These are phyloP conservation scores for Galago senegalensis DNA, from an alignment of 2,797 vertebrate genomes.

Conservation along the genomic window DNA sequence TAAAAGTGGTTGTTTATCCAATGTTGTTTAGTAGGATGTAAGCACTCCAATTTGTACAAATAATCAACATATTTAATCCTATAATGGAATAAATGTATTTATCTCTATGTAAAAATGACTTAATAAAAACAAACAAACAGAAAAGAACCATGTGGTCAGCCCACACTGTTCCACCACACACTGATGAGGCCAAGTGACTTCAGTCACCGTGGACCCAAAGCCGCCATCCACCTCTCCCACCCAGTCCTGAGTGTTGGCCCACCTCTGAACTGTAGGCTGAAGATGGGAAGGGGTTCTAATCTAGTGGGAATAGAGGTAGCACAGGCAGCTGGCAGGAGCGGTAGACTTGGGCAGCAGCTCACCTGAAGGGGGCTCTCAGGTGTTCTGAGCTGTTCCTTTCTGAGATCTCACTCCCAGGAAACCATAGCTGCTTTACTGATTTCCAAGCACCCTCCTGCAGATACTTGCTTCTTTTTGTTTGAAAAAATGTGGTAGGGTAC, in stretches of 20 bases:
- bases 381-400: not conserved
- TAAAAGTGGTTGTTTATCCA: no score
- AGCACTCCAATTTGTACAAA: no score
- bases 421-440: not conserved
- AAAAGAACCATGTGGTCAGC: no score
- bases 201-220: not conserved
- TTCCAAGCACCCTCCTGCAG: not conserved
- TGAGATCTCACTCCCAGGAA: not conserved
- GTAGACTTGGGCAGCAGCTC: not conserved
- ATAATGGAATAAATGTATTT: no score
- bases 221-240: accelerated
- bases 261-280: not conserved
- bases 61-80: no score
- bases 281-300: not conserved
- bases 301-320: not conserved
- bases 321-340: not conserved
- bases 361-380: accelerated
- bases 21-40: no score
- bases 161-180: not conserved
- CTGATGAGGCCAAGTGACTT: not conserved
- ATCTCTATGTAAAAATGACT: no score
- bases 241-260: no score
- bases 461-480: not conserved
- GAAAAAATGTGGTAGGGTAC: not conserved
- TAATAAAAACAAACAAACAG: no score